Base-by-base conservation (phyloP, 1,140 invertebrate genomes). In the Zaprionus camerounensis region DNA sequence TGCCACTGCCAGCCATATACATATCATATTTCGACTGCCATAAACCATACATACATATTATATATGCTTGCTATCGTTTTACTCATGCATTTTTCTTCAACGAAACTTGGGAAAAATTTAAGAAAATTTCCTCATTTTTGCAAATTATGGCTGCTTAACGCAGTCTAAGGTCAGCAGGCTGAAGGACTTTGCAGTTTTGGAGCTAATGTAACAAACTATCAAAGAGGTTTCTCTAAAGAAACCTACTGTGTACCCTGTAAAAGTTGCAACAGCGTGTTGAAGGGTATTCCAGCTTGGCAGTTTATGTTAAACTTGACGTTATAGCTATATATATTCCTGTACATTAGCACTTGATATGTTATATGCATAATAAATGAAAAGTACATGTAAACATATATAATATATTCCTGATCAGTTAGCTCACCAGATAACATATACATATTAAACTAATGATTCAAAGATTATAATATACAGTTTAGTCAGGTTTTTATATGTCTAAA, bases 121-220 rank as follows among this genome's bases (percentile, higher is more conserved):
- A 12, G 28, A 53, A 17, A 31, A 22, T 41, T 68, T n/a, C 17
- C 51, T 56, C 64, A 59, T 9, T 66, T 71, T 70, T 49, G 55
- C 34, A 70, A 76, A 82, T 82, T 85, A 85, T 85, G 72, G 71
- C 71, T 82, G 76, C 71, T 82, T 76, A 82, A 38, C 51, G 79
- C 62, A 80, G 63, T 78, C 65, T 75, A 69, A 51, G 9, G 20
- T 22, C 78, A 57, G 70, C 34, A 26, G 38, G 49, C 49, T 68
- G 67, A 41, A 56, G 31, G 34, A 41, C 31, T 12, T 41, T 44
- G 11, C 7, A n/a, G 36, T 20, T 31, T 56, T 12, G 22, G 22
- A 12, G 46, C 12, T 6, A 24, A 51, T 51, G 46, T 20, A 51
- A 24, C 12, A 46, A 17, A 22, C 20, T 24, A 51, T 22, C 46